A percentile compares a stretch with the other conserved stretches of the same genome.
Conservation (phyloP, 2,113 vertebrate genomes). For the Barnardius zonarius region DNA sequence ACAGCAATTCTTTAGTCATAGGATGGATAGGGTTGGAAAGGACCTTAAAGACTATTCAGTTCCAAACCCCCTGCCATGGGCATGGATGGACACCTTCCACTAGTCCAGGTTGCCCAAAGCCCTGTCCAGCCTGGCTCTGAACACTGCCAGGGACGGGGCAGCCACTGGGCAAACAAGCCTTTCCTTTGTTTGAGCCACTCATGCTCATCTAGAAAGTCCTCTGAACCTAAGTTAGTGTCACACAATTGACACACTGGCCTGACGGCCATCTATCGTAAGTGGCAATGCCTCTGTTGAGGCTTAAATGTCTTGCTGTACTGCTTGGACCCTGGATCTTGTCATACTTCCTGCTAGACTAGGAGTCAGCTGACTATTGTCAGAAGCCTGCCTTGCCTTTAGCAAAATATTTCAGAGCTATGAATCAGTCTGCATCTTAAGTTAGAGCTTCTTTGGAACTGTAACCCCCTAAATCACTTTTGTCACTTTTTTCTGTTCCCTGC, state of each 20-base stretch:
- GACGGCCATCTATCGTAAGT: neutral
- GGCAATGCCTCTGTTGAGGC: neutral
- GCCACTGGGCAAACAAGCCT: neutral
- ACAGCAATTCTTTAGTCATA: neutral
- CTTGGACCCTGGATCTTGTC: neutral
- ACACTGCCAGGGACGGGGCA: neutral
- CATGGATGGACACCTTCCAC: neutral
- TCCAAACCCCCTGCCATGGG: neutral
- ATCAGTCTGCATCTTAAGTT: neutral
- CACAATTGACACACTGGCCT: neutral
- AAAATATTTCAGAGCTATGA: neutral
- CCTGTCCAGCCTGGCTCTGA: neutral
- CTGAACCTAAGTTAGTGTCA: neutral
- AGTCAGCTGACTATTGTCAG: neutral
- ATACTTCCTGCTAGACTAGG: neutral
- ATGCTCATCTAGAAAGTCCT: neutral
- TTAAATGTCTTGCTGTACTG: neutral
- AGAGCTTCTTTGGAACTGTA: neutral
- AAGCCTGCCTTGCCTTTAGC: neutral
- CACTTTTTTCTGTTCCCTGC: neutral
- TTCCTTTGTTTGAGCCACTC: neutral
- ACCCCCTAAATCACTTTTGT: neutral
- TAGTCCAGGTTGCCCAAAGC: neutral
- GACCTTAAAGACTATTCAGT: neutral
- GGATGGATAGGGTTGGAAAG: neutral